Base-by-base conservation (phyloP, 2,888 invertebrate genomes). In the Chaitophorus viminalis region DNA sequence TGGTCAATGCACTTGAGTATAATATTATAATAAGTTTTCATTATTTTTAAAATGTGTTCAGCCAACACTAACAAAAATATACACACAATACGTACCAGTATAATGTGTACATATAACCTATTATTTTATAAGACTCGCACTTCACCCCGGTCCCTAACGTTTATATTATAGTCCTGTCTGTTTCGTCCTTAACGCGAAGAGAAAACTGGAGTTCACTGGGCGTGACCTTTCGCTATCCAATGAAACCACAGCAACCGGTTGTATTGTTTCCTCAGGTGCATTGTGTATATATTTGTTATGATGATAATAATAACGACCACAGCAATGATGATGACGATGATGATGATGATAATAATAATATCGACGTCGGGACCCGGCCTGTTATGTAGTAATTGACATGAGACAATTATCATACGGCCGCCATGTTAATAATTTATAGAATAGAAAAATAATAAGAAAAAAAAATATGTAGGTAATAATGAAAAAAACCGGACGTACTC, bases 161-260 rank as follows among this genome's bases (percentile, higher is more conserved):
- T 8, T 4, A n/a, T 36, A 18, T n/a, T 14, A 25, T 17, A 29
- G 74, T 31, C 39, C 75, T 65, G 65, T 84, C 29, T 39, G 60
- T 84, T 75, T 83, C 75, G 75, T 84, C 83, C 75, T 84, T 84
- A 84, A 84, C 39, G 39, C 75, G 39, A 46, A 36, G 65, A 75
- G 75, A 84, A 84, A 84, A 84, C 77, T 84, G 84, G 77, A 84
- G 87, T 81, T 87, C 81, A 81, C 81, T 87, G 87, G 87, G 87
- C 87, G 87, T 87, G 65, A 81, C 87, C 81, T 79, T 60, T 46
- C 31, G 65, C 31, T 18, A 65, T 75, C 87, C 87, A 87, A 87
- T 87, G 81, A 81, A 84, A 81, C 79, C 46, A 39, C 72, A 31
- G 54, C 79, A 87, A 87, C 87, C 87, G 87, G 87, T 87, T 87